phyloP scores from a whole-genome alignment of 2,888 invertebrate species.

The Neoitamus cyanurus region DNA sequence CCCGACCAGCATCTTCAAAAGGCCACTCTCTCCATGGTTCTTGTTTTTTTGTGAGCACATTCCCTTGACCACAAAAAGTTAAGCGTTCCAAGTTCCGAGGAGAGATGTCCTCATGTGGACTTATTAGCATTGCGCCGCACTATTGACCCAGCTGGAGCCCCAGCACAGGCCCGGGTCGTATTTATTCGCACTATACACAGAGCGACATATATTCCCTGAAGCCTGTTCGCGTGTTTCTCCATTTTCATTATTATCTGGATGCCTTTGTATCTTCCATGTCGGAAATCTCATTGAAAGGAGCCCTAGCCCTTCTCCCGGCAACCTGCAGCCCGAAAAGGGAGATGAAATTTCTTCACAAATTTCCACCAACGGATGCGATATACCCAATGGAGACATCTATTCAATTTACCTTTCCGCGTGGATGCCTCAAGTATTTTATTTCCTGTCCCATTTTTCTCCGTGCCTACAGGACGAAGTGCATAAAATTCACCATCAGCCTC shows the following conservation, averaged over 20 bases:
- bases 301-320: neutral
- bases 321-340: neutral
- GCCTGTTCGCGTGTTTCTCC: neutral
- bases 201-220: neutral
- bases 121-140: neutral
- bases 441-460: neutral
- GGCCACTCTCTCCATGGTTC: neutral
- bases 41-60: neutral
- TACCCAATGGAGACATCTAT: conserved; percentile 4
- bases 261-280: neutral
- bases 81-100: neutral
- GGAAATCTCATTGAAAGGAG: neutral
- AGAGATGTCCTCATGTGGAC: neutral
- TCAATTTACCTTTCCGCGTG: conserved; percentile 19
- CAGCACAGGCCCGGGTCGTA: neutral
- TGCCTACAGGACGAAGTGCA: neutral
- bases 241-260: conserved; percentile 10
- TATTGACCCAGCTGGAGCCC: neutral
- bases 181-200: neutral
- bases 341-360: neutral
- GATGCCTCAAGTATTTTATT: conserved; percentile 20
- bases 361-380: neutral
- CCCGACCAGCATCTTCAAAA: neutral
- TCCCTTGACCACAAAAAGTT: neutral
- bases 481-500: neutral